Base-by-base conservation (phyloP, 2,888 invertebrate genomes). In the Volucella bombylans region DNA sequence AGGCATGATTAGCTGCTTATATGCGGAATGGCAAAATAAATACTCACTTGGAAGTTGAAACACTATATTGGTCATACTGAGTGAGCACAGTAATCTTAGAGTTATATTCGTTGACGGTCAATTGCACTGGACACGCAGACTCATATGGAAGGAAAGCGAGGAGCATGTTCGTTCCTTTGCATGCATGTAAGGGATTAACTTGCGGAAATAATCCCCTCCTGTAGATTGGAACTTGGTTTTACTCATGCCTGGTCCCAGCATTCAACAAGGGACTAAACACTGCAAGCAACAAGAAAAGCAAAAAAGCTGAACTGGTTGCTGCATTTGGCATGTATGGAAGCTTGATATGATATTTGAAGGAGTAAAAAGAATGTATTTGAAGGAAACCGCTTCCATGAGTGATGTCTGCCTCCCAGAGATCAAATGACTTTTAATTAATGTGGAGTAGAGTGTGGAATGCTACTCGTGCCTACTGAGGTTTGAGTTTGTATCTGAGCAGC, bases 121-220 rank as follows among this genome's bases (percentile, higher is more conserved):
- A 69, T 62, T 85, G 83, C 59, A 73, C 39, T 54, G 54, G n/a
- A 50, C 62, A 50, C 45, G 57, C 38, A 64, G 41, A 49, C 31
- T 52, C 38, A 15, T 14, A 18, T 49, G 55, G 67, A 64, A 64
- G 62, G 50, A 14, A 55, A 49, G 49, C 47, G 54, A 39, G 45
- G 64, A 76, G 64, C 61, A 23, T 54, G 62, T 71, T 85, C 80
- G 74, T 71, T 80, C 74, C 59, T 61, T 71, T 80, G 85, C 85
- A 85, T 85, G 43, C 72, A 72, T 72, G 77, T 57, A 68, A 68
- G 81, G 85, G 85, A 85, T 85, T 85, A 85, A 77, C 85, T 85
- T 85, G 79, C 81, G 80, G 85, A 77, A 81, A 85, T 85, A 85
- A 81, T 85, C 83, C 83, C 71, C 74, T 50, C 61, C 80, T 80